phyloP scores from a whole-genome alignment of 2,797 vertebrate species.

The Bradypodion pumilum region DNA sequence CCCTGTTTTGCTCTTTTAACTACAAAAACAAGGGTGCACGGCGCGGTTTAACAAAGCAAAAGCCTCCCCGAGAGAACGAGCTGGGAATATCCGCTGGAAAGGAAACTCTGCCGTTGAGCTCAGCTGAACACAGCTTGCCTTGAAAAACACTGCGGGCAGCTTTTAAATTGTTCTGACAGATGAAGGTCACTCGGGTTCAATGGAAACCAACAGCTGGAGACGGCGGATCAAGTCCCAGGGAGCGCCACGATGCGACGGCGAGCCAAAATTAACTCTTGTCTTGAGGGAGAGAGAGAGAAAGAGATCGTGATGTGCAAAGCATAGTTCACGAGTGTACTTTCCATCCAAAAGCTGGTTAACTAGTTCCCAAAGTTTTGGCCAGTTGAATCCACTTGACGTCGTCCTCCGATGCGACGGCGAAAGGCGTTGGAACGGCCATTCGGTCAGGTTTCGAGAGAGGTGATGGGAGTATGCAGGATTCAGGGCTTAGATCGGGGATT shows the following conservation, averaged over 20 bases:
- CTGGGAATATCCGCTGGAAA: no score
- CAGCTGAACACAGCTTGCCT: no score
- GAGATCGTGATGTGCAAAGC: not conserved
- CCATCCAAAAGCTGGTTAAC: not conserved
- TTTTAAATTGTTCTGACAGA: constrained; percentile 73
- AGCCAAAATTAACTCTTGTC: constrained; percentile 62
- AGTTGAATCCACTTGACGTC: not conserved
- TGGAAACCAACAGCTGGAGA: constrained; percentile 77
- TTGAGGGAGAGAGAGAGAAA: not conserved
- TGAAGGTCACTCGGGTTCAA: constrained; percentile 73
- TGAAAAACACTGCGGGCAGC: constrained; percentile 55
- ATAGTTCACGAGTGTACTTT: not conserved
- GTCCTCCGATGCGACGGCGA: not conserved
- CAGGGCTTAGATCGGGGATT: no score
- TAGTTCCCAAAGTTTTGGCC: not conserved
- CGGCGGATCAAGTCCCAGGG: constrained; percentile 67
- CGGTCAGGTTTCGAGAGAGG: no score
- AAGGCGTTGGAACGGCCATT: not conserved
- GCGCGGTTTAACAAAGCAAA: no score
- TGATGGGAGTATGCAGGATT: no score
- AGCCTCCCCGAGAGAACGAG: no score
- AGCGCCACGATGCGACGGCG: constrained; percentile 62
- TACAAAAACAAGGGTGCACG: no score
- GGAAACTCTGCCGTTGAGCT: no score
- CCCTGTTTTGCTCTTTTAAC: no score